phyloP scores from a whole-genome alignment of 2,888 invertebrate genomes.

The Drosophila silvestris region DNA sequence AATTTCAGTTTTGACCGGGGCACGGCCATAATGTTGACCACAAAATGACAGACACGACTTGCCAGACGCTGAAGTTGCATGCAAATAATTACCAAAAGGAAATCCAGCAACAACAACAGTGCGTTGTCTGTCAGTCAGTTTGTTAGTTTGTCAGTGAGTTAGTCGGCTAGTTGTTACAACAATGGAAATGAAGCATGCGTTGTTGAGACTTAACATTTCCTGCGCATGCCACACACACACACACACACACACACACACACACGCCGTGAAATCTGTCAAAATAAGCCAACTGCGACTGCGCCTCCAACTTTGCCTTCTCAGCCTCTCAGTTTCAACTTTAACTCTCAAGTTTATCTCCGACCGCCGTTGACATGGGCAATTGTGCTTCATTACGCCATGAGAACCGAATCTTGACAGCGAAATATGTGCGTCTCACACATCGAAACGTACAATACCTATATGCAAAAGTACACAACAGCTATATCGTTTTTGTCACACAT shows the following conservation, averaged over 20 bases:
- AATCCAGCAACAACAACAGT: constrained; percentile 33
- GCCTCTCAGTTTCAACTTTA: constrained; percentile 12
- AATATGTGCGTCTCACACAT: constrained; percentile 44
- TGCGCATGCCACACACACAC: constrained; percentile 53
- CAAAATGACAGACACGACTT: constrained; percentile 59
- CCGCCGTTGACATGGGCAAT: constrained; percentile 74
- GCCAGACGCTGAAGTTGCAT: constrained; percentile 71
- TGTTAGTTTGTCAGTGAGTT: constrained; percentile 20
- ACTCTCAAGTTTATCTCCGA: constrained; percentile 10
- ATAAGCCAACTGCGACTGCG: constrained; percentile 54
- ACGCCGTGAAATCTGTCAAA: constrained; percentile 73
- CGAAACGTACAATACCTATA: constrained; percentile 4
- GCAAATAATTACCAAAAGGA: constrained; percentile 80
- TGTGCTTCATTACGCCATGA: constrained; percentile 74
- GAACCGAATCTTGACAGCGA: constrained; percentile 62
- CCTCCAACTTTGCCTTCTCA: constrained; percentile 12
- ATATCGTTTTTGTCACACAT: constrained; percentile 27
- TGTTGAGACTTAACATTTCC: constrained; percentile 69
- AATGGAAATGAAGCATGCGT: constrained; percentile 53
- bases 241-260: constrained; percentile 22
- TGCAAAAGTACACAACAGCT: constrained; percentile 1
- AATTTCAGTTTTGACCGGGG: constrained; percentile 67
- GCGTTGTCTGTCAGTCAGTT: constrained; percentile 33
- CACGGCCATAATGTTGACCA: constrained; percentile 70
- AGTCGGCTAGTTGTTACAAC: constrained; percentile 28